Evolutionary conservation across 1,140 invertebrate genomes (phyloP), one percentile per base, ranked within the genome.

Genomic region (Steinernema feltiae): DNA sequence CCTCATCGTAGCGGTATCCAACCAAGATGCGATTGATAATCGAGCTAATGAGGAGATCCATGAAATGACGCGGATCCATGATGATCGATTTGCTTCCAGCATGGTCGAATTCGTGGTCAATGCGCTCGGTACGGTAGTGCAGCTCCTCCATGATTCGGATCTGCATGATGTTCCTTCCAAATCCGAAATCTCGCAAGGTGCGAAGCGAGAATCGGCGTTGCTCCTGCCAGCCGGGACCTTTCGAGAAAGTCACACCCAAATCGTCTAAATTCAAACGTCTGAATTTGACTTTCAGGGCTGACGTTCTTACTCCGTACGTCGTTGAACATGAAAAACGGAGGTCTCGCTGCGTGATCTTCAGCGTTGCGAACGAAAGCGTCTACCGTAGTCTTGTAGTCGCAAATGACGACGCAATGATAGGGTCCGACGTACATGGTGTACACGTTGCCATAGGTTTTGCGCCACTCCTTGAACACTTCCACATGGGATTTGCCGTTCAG

Each of bases 21-120:
- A 63, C 53, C 53, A 63, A 63, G 24, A 63, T 63, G 12, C 53
- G 53, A 27, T 63, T 63, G 53, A 63, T 63, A 63, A 63, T 63
- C 3, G 53, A 63, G 24, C 12, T 27, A 3, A 63, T 27, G 12
- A 63, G 53, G 24, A 63, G 53, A 27, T 63, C 53, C 53, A 27
- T 63, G 24, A 63, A 63, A 21, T 27, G 12, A 12, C 53, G 12
- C 53, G 53, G 53, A 27, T 63, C 53, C 15, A 63, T 63, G 3
- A 17, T 27, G 2, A 63, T 63, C 12, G 12, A 21, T 21, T 63
- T 63, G 2, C 53, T 21, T 63, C 24, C 12, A 3, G 7, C 24
- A n/a, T 12, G 7, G 2, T 63, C 53, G 24, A 63, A 27, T n/a
- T n/a, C 7, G 12, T 27, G 53, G 24, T 63, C 53, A 63, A 63